Conservation (phyloP, 1,140 invertebrate genomes). For the Drosophila bocqueti region DNA sequence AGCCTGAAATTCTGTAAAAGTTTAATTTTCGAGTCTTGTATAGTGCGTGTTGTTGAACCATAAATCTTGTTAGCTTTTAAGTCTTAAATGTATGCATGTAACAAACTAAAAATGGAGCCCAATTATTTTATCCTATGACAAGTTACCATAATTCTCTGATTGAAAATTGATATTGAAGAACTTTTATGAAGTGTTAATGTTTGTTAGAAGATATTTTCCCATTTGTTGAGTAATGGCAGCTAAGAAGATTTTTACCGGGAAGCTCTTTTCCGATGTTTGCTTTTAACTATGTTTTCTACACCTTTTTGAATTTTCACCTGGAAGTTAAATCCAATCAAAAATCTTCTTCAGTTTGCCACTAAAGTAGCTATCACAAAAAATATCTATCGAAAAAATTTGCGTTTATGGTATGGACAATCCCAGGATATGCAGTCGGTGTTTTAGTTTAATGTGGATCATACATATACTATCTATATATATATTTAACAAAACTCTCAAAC, state of each 20-base stretch:
- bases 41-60: slow-evolving; percentile 66
- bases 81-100: slow-evolving; percentile 20
- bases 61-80: slow-evolving; percentile 60
- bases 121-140: slow-evolving; percentile 43
- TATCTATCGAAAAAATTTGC: slow-evolving; percentile 78
- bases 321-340: not conserved
- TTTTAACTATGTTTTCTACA: not conserved
- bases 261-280: not conserved
- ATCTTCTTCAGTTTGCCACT: slow-evolving; percentile 24
- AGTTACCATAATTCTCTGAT: slow-evolving; percentile 20
- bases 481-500: slow-evolving; percentile 21
- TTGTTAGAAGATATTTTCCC: slow-evolving; percentile 20
- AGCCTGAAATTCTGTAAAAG: slow-evolving; percentile 38
- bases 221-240: slow-evolving; percentile 21
- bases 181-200: slow-evolving; percentile 27
- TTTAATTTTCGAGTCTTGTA: slow-evolving; percentile 43
- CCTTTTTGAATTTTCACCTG: not conserved
- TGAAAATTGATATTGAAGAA: slow-evolving; percentile 4
- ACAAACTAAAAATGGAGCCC: slow-evolving; percentile 29
- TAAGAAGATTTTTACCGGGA: slow-evolving; percentile 17
- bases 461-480: slow-evolving; percentile 12
- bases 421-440: slow-evolving; percentile 59
- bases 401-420: slow-evolving; percentile 84
- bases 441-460: slow-evolving; percentile 44
- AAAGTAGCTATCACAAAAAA: slow-evolving; percentile 31